These are phyloP conservation scores for Pocillopora meandrina DNA, from an alignment of 92 coral and sea anemone genomes.

Conservation along the genomic window DNA sequence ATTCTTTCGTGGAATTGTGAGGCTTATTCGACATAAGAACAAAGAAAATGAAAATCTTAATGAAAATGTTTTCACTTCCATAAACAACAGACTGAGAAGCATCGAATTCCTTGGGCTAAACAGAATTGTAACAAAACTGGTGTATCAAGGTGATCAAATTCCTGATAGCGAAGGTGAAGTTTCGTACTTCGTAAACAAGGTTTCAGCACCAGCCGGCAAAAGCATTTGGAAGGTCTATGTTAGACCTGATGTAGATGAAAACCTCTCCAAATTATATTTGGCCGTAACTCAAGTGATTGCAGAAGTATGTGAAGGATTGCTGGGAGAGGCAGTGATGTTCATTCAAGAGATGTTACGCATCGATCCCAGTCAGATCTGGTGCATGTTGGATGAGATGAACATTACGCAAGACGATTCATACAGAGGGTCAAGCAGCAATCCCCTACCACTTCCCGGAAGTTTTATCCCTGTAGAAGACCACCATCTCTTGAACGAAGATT, in stretches of 20 bases:
- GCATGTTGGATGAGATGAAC: slow-evolving; percentile 35
- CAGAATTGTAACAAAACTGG: slow-evolving; percentile 36
- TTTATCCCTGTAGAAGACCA: slow-evolving; percentile 65
- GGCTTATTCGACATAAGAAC: slow-evolving; percentile 63
- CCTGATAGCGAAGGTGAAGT: slow-evolving; percentile 62
- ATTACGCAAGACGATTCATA: slow-evolving; percentile 58
- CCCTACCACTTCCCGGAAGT: slow-evolving; percentile 58
- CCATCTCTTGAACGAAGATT: slow-evolving; percentile 58
- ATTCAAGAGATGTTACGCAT: slow-evolving; percentile 39
- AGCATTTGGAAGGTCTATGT: slow-evolving; percentile 55
- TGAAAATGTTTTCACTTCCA: slow-evolving; percentile 15
- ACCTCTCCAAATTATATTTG: background rate
- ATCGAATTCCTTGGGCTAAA: slow-evolving; percentile 34
- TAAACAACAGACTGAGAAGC: slow-evolving; percentile 36
- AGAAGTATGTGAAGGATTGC: slow-evolving; percentile 32
- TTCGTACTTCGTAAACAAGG: slow-evolving; percentile 41
- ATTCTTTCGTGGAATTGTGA: slow-evolving; percentile 54
- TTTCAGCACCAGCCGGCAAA: background rate
- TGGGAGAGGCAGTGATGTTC: slow-evolving; percentile 19
- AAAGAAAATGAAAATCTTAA: background rate
- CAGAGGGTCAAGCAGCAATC: slow-evolving; percentile 7
- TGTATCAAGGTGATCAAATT: slow-evolving; percentile 37
- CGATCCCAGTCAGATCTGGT: slow-evolving; percentile 40
- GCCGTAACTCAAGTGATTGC: slow-evolving; percentile 34
- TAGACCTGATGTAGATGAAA: background rate